Evolutionary conservation across 2,113 vertebrate genomes (phyloP).

Genomic region (Murina feae): DNA sequence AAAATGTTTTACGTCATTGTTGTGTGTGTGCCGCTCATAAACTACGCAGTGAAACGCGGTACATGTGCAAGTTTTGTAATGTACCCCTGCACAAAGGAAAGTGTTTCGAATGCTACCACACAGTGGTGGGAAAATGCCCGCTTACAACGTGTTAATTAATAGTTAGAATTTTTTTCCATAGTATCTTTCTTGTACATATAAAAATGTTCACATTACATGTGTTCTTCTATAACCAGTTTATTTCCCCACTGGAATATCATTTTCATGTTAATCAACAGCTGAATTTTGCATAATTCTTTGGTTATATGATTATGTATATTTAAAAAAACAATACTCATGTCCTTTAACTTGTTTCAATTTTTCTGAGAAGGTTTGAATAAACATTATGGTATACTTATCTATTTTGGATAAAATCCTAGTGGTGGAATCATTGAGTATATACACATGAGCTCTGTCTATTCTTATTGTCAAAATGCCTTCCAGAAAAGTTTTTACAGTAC

Average conservation of each 20-base stretch:
- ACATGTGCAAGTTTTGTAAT: too few relatives aligned
- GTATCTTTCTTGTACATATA: not conserved
- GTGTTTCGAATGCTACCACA: too few relatives aligned
- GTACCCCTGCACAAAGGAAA: too few relatives aligned
- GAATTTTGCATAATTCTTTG: not conserved
- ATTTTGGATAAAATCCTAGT: not conserved
- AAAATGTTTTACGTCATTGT: too few relatives aligned
- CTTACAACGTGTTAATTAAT: too few relatives aligned
- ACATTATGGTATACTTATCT: not conserved
- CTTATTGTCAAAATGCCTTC: not conserved
- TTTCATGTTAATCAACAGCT: not conserved
- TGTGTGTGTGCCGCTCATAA: too few relatives aligned
- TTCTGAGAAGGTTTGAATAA: not conserved
- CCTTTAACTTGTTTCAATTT: not conserved
- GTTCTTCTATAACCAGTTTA: not conserved
- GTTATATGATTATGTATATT: not conserved
- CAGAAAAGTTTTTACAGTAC: not conserved
- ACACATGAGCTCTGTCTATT: not conserved
- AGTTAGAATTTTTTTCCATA: not conserved
- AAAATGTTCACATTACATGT: not conserved
- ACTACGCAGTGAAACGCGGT: too few relatives aligned
- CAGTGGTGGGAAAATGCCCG: too few relatives aligned
- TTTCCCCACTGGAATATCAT: not conserved
- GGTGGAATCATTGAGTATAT: not conserved
- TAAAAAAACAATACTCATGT: not conserved